Conservation (phyloP, 2,888 invertebrate species). For the Lottia scabra region DNA sequence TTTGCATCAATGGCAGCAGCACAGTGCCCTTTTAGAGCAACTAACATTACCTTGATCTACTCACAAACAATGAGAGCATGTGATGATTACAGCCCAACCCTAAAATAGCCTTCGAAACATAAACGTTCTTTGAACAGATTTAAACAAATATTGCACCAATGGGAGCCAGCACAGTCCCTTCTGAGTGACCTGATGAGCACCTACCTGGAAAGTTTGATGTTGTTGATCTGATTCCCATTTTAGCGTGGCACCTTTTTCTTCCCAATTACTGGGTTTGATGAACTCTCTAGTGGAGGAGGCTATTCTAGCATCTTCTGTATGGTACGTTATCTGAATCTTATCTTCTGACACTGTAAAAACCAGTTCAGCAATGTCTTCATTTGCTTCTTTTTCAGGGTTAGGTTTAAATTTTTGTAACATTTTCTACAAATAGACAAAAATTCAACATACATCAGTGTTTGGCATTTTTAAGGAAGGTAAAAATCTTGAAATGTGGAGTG, state of each 20-base stretch:
- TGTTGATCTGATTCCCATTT: conserved; percentile 60
- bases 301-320: conserved; percentile 65
- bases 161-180: too few relatives aligned
- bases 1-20: too few relatives aligned
- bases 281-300: conserved; percentile 67
- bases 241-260: conserved; percentile 66
- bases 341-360: conserved; percentile 64
- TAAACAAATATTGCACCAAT: too few relatives aligned
- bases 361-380: conserved; percentile 66
- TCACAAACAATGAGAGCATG: too few relatives aligned
- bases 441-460: background rate
- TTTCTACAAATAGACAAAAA: conserved; percentile 52
- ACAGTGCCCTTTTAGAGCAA: too few relatives aligned
- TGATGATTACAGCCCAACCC: too few relatives aligned
- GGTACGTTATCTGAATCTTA: conserved; percentile 66
- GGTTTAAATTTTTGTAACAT: conserved; percentile 64
- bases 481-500: too few relatives aligned
- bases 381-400: conserved; percentile 58
- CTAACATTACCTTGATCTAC: too few relatives aligned
- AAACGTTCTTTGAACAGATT: too few relatives aligned
- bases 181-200: background rate
- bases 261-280: conserved; percentile 65
- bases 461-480: too few relatives aligned
- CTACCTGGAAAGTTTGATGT: conserved; percentile 67
- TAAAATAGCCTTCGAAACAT: too few relatives aligned